Percentiles rank a stretch among this genome's conserved stretches.
phyloP scores from a whole-genome alignment of 2,888 invertebrate genomes.

The Heliconius cydno region DNA sequence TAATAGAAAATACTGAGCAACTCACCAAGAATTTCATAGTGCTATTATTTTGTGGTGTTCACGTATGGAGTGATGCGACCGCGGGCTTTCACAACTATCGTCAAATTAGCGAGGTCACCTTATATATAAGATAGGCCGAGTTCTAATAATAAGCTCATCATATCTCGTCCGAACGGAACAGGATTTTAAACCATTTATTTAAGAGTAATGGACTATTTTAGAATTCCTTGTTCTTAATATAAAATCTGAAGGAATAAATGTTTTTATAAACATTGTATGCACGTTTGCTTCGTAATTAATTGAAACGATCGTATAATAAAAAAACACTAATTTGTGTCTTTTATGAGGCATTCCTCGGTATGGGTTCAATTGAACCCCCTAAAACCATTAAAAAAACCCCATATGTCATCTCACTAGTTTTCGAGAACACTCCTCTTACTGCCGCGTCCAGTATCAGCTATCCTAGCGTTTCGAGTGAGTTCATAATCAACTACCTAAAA shows the following conservation, averaged over 20 bases:
- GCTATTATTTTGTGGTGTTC: slow-evolving; percentile 34
- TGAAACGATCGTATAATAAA: too few species aligned
- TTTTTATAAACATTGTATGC: too few species aligned
- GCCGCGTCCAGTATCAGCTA: too few species aligned
- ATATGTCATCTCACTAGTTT: too few species aligned
- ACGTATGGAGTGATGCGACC: slow-evolving; percentile 18
- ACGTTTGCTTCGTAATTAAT: too few species aligned
- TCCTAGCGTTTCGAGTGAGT: too few species aligned
- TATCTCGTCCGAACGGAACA: slow-evolving; percentile 37
- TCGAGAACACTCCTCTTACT: too few species aligned
- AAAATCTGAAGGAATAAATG: background rate
- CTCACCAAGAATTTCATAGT: slow-evolving; percentile 68
- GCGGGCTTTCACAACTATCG: slow-evolving; percentile 38
- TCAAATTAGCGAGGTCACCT: slow-evolving; percentile 11
- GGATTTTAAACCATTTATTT: slow-evolving; percentile 40
- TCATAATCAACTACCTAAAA: too few species aligned
- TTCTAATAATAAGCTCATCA: slow-evolving; percentile 38
- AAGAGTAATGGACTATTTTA: slow-evolving; percentile 29
- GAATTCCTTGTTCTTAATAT: slow-evolving; percentile 9
- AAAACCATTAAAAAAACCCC: too few species aligned
- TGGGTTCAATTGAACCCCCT: too few species aligned
- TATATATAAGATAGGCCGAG: slow-evolving; percentile 44
- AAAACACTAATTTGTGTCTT: too few species aligned
- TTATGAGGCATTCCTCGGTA: too few species aligned
- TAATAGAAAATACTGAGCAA: slow-evolving; percentile 45